Evolutionary conservation across 1,140 invertebrate species (phyloP).

Genomic region (Lucilia cuprina): DNA sequence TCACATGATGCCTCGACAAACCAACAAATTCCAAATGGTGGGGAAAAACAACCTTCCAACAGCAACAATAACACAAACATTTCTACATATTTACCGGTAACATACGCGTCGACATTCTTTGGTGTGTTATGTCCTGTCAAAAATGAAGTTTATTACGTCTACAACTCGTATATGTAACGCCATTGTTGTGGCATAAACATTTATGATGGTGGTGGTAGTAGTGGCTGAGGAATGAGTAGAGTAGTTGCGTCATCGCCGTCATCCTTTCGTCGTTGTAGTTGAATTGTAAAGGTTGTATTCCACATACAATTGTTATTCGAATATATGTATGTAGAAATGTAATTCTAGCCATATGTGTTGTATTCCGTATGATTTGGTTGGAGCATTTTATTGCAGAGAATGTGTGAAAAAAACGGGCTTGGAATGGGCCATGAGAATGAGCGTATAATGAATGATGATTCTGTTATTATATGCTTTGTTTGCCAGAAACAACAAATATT

Average conservation of each 20-base stretch:
- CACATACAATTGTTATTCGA: background rate
- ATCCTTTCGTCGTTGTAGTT: background rate
- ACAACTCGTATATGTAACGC: slow-evolving; percentile 30
- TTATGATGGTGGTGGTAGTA: background rate
- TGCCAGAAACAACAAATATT: background rate
- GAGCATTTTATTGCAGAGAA: background rate
- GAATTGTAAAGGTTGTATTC: slow-evolving; percentile 25
- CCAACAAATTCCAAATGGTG: background rate
- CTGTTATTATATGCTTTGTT: slow-evolving; percentile 24
- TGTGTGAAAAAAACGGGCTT: background rate
- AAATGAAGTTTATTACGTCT: slow-evolving; percentile 42
- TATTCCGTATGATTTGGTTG: background rate
- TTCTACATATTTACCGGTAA: slow-evolving; percentile 24
- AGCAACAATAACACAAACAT: background rate
- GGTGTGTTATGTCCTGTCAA: slow-evolving; percentile 39
- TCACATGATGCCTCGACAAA: background rate
- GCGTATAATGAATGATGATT: slow-evolving; percentile 25
- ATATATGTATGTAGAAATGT: background rate
- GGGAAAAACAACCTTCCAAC: background rate
- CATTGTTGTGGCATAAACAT: slow-evolving; percentile 34
- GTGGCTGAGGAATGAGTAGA: background rate
- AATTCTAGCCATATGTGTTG: slow-evolving; percentile 37
- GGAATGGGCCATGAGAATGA: background rate
- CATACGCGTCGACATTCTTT: slow-evolving; percentile 37
- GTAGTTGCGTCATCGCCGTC: background rate